phyloP scores from a whole-genome alignment of 1,140 invertebrate genomes.

The Teleogryllus occipitalis region DNA sequence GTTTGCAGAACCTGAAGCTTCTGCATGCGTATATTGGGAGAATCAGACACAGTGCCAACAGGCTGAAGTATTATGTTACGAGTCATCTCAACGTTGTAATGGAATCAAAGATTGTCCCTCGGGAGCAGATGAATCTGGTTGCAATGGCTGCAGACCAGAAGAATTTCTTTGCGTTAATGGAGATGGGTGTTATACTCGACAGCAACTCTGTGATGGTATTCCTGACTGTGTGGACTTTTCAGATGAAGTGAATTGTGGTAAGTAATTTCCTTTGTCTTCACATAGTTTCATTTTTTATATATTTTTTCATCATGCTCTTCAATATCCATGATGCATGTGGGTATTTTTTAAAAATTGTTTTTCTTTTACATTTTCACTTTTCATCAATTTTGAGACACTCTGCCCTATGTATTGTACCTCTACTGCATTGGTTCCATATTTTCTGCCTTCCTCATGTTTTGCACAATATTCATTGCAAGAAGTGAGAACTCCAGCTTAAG shows the following conservation, averaged over 20 bases:
- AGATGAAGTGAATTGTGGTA: conserved; percentile 19
- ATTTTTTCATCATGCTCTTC: neutral
- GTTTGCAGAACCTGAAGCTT: neutral
- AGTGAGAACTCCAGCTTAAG: too few relatives aligned
- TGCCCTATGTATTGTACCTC: too few relatives aligned
- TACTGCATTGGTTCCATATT: too few relatives aligned
- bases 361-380: neutral
- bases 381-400: too few relatives aligned
- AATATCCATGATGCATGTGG: neutral
- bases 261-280: neutral
- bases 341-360: neutral
- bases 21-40: neutral
- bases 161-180: conserved; percentile 8
- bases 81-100: conserved; percentile 17
- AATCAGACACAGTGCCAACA: neutral
- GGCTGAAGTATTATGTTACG: conserved; percentile 7
- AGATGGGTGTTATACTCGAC: conserved; percentile 14
- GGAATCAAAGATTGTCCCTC: conserved; percentile 15
- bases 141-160: neutral
- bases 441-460: too few relatives aligned
- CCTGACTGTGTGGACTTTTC: conserved; percentile 16
- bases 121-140: conserved; percentile 14
- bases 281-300: neutral
- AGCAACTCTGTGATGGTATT: conserved; percentile 17
- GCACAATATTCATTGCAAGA: too few relatives aligned